Evolutionary conservation across 2,113 vertebrate genomes (phyloP).

Genomic region (Myrmophylax atrothorax): DNA sequence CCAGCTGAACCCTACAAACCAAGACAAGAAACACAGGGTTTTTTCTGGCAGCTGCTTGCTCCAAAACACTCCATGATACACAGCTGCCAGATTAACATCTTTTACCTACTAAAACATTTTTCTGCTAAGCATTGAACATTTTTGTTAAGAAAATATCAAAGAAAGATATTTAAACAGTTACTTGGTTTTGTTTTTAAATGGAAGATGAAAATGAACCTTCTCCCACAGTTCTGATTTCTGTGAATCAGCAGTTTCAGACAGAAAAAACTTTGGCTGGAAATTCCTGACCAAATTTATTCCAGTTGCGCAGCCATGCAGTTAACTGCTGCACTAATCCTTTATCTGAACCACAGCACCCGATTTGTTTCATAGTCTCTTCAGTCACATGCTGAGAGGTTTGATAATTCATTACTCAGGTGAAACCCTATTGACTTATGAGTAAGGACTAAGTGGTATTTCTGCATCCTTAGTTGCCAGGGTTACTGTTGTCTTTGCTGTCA

Average conservation of each 20-base stretch:
- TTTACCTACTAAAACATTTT: neutral
- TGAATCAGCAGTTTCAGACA: neutral
- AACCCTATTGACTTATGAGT: neutral
- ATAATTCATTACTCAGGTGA: neutral
- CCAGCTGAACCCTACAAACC: accelerated
- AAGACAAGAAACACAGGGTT: accelerated
- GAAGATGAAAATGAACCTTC: neutral
- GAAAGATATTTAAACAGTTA: neutral
- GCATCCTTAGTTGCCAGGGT: neutral
- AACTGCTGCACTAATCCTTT: neutral
- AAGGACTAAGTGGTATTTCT: conserved; percentile 11
- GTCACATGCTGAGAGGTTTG: neutral
- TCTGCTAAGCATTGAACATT: neutral
- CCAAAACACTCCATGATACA: neutral
- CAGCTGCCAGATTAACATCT: neutral
- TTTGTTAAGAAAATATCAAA: neutral
- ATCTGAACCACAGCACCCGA: neutral
- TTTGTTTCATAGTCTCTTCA: neutral
- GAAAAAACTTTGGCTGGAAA: neutral
- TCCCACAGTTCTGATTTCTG: neutral
- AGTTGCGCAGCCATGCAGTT: neutral
- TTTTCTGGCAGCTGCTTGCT: neutral
- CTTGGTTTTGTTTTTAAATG: neutral
- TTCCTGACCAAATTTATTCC: neutral
- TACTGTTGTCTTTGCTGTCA: conserved; percentile 5